Conservation (phyloP, 2,888 invertebrate genomes). For the Selenia dentaria region DNA sequence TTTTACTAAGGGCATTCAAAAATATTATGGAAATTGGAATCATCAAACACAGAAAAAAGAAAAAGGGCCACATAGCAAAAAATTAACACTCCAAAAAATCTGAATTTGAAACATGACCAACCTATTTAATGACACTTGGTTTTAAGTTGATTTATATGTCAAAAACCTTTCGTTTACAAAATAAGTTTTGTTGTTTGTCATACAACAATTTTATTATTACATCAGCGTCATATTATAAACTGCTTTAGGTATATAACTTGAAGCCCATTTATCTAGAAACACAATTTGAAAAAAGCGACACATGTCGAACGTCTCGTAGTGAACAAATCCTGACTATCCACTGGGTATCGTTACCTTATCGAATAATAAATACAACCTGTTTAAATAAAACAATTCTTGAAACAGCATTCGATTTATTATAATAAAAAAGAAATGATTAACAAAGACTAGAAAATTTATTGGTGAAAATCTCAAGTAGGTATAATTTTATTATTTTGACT, state of each 20-base stretch:
- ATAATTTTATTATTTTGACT: constrained; percentile 59
- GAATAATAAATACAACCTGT: constrained; percentile 32
- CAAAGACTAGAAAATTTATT: constrained; percentile 54
- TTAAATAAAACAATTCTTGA: constrained; percentile 76
- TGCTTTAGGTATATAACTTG: constrained; percentile 36
- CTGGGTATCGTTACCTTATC: constrained; percentile 32
- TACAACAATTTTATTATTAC: too few species aligned
- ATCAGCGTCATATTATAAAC: constrained; percentile 12
- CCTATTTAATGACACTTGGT: constrained; percentile 15
- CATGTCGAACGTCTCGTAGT: constrained; percentile 77
- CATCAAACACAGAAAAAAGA: not conserved
- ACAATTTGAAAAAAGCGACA: constrained; percentile 59
- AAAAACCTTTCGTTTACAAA: constrained; percentile 7
- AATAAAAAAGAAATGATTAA: constrained; percentile 57
- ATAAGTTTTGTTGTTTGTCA: constrained; percentile 4
- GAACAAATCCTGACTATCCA: constrained; percentile 46
- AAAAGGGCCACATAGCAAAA: constrained; percentile 1
- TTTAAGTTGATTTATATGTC: not conserved
- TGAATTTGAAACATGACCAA: constrained; percentile 22
- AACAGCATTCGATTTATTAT: constrained; percentile 68
- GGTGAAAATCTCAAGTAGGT: constrained; percentile 35
- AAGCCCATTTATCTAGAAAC: constrained; percentile 71
- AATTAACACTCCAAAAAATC: constrained; percentile 1
- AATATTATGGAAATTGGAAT: not conserved
- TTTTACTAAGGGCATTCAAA: constrained; percentile 13